A percentile compares a stretch with the other conserved stretches of the same genome.
phyloP scores from a whole-genome alignment of 92 coral and sea anemone genomes.

The Epizoanthus stellaris region DNA sequence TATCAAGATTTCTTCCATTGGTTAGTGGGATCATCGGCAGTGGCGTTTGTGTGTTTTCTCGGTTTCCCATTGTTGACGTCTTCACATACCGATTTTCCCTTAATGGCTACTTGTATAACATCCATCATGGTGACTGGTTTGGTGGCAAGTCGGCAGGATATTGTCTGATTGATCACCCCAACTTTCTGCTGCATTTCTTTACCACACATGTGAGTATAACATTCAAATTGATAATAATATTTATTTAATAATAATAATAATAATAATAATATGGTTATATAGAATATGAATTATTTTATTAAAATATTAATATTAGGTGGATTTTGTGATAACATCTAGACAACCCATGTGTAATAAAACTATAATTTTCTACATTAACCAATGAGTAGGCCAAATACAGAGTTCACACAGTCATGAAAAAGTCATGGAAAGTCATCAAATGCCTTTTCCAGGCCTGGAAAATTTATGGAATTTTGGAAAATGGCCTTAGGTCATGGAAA shows the following conservation, averaged over 20 bases:
- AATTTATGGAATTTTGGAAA: too few relatives aligned
- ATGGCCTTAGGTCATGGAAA: too few relatives aligned
- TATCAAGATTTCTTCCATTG: not conserved
- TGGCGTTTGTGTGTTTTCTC: slow-evolving; percentile 95
- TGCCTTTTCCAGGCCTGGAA: not conserved
- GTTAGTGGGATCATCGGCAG: slow-evolving; percentile 88
- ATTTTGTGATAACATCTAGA: too few relatives aligned
- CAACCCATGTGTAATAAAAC: too few relatives aligned
- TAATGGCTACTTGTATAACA: slow-evolving; percentile 87
- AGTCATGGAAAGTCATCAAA: not conserved
- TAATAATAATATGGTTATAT: too few relatives aligned
- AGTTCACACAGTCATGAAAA: not conserved
- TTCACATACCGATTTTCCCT: slow-evolving; percentile 84
- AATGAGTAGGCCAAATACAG: not conserved
- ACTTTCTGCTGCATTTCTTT: slow-evolving; percentile 81
- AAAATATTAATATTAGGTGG: too few relatives aligned
- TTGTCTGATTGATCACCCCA: slow-evolving; percentile 92
- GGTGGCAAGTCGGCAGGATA: slow-evolving; percentile 95
- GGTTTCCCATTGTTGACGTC: slow-evolving; percentile 85
- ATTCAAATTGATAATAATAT: too few relatives aligned
- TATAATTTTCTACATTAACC: too few relatives aligned
- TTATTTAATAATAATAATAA: too few relatives aligned
- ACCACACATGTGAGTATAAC: slow-evolving; percentile 84
- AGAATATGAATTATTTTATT: too few relatives aligned
- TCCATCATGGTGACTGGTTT: slow-evolving; percentile 98